Evolutionary conservation across 2,113 vertebrate species (phyloP), one percentile per base, ranked within the genome.

Genomic region (Caranx ignobilis): DNA sequence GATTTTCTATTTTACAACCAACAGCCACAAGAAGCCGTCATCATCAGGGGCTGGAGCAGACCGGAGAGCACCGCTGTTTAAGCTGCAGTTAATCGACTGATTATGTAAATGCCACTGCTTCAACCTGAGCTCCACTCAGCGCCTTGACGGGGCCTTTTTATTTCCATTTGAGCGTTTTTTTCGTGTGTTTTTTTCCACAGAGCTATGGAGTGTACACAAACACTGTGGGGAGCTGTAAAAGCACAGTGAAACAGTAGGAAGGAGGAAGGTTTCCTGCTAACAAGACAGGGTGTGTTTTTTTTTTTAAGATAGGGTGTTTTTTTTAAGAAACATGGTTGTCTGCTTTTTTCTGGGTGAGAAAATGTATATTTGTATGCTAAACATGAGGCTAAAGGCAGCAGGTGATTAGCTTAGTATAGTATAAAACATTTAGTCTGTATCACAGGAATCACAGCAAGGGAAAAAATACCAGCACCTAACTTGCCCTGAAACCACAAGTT

Each of bases 1-100:
- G 69, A 32, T n/a, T 54, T 72, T 31, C 4, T 26, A 45, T 68
- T 88, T 88, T 78, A 89, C 82, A 75, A 77, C 71, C 66, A 41
- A 41, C 68, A 75, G 45, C 75, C 62, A n/a, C 72, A 69, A 77
- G 39, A 71, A 68, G 61, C 47, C 18, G 4, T 31, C 21, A 56
- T 41, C 18, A 5, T 31, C 21, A 56, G 62, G 64, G 63, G 62
- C 45, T 52, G 19, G n/a, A 32, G 67, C 70, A 55, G 69, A 60
- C n/a, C 5, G 21, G 10, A 26, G 11, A 71, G 62, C 63, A 43
- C 72, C 62, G 31, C 35, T 55, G 81, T 80, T 71, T 48, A 75
- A 73, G 19, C 18, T 6, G 35, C 21, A 54, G 26, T 75, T 75
- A 63, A 67, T 86, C 11, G 15, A 59, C 66, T 15, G 32, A 81